A percentile compares a stretch with the other conserved stretches of the same genome.
Conservation (phyloP, 2,888 invertebrate species). For the Orthonevra nobilis region DNA sequence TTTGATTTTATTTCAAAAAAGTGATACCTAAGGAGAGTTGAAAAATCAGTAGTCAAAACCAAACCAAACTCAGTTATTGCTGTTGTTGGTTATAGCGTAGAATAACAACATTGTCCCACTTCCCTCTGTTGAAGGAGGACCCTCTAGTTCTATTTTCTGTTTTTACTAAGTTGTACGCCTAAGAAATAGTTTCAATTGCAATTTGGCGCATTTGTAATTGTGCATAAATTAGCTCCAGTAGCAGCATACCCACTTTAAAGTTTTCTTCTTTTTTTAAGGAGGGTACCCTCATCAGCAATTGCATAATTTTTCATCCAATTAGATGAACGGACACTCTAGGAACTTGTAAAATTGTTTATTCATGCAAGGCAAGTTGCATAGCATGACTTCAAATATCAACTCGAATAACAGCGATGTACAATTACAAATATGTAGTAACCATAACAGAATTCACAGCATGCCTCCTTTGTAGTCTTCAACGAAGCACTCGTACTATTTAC, state of each 20-base stretch:
- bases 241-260: not conserved
- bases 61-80: too few species aligned
- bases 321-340: not conserved
- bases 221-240: constrained; percentile 1
- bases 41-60: too few species aligned
- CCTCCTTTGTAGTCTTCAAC: not conserved
- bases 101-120: too few species aligned
- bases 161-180: too few species aligned
- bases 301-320: constrained; percentile 3
- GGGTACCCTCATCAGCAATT: not conserved
- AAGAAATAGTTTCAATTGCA: too few species aligned
- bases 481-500: not conserved
- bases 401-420: not conserved
- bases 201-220: not conserved
- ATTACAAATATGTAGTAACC: not conserved
- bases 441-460: constrained; percentile 1
- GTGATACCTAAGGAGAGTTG: too few species aligned
- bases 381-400: constrained; percentile 3
- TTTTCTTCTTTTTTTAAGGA: too few species aligned
- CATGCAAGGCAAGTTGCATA: not conserved
- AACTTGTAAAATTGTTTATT: not conserved
- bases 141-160: too few species aligned
- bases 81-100: too few species aligned
- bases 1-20: too few species aligned
- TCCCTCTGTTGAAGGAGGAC: too few species aligned